A percentile compares a stretch with the other conserved stretches of the same genome.
Evolutionary conservation across 2,797 vertebrate species (phyloP).

Genomic region (Microctenopoma lineatum): DNA sequence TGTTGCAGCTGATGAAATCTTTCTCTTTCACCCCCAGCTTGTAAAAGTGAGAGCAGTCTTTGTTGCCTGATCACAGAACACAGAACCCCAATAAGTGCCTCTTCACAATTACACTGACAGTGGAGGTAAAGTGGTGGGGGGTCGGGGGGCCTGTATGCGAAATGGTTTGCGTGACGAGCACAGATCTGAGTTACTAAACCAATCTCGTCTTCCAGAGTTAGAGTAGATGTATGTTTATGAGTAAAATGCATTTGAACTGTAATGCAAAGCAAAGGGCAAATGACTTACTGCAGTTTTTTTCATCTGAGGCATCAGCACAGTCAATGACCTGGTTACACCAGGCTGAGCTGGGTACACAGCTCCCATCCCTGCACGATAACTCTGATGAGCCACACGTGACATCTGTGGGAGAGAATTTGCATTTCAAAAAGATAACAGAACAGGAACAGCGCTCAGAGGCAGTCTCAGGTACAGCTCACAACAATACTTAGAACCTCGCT

Average conservation of each 20-base stretch:
- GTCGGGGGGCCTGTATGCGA: constrained; percentile 1
- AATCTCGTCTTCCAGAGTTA: constrained; percentile 18
- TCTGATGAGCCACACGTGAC: constrained; percentile 86
- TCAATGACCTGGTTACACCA: constrained; percentile 96
- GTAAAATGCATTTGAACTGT: constrained; percentile 10
- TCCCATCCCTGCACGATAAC: constrained; percentile 91
- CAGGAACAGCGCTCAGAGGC: constrained; percentile 38
- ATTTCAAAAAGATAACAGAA: constrained; percentile 63
- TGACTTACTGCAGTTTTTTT: constrained; percentile 94
- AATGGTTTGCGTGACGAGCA: constrained; percentile 6
- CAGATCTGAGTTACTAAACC: constrained; percentile 21
- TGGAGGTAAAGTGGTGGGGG: not conserved
- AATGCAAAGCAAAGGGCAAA: constrained; percentile 34
- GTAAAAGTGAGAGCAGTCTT: constrained; percentile 93
- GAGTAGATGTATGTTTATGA: not conserved
- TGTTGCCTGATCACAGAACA: constrained; percentile 87
- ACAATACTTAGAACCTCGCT: constrained; percentile 18
- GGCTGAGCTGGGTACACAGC: constrained; percentile 89
- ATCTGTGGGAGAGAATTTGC: constrained; percentile 76
- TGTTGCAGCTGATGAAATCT: constrained; percentile 95
- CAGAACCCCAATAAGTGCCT: constrained; percentile 40
- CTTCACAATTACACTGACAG: constrained; percentile 25
- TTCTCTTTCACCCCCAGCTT: constrained; percentile 93
- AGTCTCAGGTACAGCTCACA: constrained; percentile 43
- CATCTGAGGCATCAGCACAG: constrained; percentile 95